Base-by-base conservation (phyloP, 2,888 invertebrate genomes). In the Agapetus fuscipes region DNA sequence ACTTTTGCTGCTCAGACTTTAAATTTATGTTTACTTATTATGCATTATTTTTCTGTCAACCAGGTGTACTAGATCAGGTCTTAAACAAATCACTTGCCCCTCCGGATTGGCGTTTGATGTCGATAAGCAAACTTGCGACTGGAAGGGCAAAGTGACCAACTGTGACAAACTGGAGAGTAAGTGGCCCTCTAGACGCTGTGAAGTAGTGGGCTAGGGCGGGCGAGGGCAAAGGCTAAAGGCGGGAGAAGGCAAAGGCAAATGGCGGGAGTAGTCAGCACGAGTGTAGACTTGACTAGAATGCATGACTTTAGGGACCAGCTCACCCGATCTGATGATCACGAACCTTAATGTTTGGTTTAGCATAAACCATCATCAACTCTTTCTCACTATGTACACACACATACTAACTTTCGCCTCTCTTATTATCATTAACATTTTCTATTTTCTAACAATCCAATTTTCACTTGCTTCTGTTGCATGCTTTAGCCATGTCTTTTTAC, bases 81-180 rank as follows among this genome's bases (percentile, higher is more conserved):
- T 89, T 77, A 88, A 87, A 84, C 85, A 87, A 80, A 88, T 93
- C 77, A 87, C 88, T 74, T 93, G 93, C 75, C 91, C 93, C 67
- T 87, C 88, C 68, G 91, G 91, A 76, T 79, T 93, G 80, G 83
- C 90, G 75, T 93, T 93, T 80, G 93, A 93, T 80, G 82, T 93
- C 76, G 85, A 88, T 76, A 91, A 90, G 79, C 93, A 93, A 78
- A 93, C 91, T 68, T 93, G 93, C 76, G 90, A 93, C 80, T 93
- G 93, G 93, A 91, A 90, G 80, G 89, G 88, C 77, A 89, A 91
- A 82, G 93, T 93, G 77, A 81, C 76, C 77, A 91, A 85, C 83
- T 93, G 91, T 83, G 85, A 89, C 78, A 84, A 83, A 75, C 78
- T 89, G 70, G 90, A 91, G 83, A 91, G 91, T 93, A 88, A 90